These are phyloP conservation scores for Sinotaia quadrata DNA, from an alignment of 2,888 invertebrate genomes.

Conservation along the genomic window DNA sequence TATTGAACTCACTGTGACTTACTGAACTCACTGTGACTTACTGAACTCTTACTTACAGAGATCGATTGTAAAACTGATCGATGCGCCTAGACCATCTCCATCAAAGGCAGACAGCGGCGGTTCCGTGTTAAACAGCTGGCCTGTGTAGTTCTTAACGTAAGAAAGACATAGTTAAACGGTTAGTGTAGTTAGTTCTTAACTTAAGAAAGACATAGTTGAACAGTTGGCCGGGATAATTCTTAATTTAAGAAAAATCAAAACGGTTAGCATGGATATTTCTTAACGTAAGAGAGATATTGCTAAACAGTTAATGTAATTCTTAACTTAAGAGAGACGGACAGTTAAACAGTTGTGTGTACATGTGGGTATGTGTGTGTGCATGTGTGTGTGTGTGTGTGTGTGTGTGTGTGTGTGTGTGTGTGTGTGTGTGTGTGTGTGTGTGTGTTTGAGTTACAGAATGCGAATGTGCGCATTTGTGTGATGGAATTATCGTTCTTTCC, in stretches of 20 bases:
- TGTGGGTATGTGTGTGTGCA: slow-evolving; percentile 13
- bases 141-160: slow-evolving; percentile 18
- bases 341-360: neutral
- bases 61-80: slow-evolving; percentile 20
- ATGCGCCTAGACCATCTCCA: slow-evolving; percentile 23
- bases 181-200: slow-evolving; percentile 14
- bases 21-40: no score
- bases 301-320: no score
- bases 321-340: neutral
- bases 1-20: no score
- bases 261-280: no score
- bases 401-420: neutral
- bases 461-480: neutral
- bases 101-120: slow-evolving; percentile 29
- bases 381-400: slow-evolving; percentile 16
- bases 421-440: no score
- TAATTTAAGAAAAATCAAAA: neutral
- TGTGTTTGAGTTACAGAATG: neutral
- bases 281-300: no score
- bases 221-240: slow-evolving; percentile 12
- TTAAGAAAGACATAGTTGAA: slow-evolving; percentile 4
- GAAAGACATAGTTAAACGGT: slow-evolving; percentile 1
- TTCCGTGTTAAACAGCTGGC: neutral
- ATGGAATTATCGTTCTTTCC: no score
- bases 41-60: no score